A percentile compares a stretch with the other conserved stretches of the same genome.
Conservation (phyloP, 2,113 vertebrate species). For the Amphiprion percula region DNA sequence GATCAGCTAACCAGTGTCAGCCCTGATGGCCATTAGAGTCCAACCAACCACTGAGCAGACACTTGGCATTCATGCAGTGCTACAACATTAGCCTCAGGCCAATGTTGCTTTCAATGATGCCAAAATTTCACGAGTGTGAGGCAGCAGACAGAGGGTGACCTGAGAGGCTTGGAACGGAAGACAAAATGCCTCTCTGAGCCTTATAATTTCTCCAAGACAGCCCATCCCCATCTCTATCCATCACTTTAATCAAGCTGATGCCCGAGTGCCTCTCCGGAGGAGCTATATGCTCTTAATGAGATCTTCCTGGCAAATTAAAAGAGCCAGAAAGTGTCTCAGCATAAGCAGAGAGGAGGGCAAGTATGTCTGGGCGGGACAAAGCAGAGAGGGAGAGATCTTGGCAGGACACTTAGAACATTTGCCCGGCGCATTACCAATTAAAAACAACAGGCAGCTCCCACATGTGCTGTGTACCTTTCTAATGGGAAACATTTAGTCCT, state of each 20-base stretch:
- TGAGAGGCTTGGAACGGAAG: slow-evolving; percentile 15
- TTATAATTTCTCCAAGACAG: slow-evolving; percentile 31
- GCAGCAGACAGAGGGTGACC: slow-evolving; percentile 16
- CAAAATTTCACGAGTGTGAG: slow-evolving; percentile 18
- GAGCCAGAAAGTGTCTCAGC: slow-evolving; percentile 10
- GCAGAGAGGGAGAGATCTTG: slow-evolving; percentile 17
- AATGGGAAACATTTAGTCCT: slow-evolving; percentile 20
- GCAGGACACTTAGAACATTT: slow-evolving; percentile 17
- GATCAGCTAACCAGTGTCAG: slow-evolving; percentile 32
- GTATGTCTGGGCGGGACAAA: slow-evolving; percentile 8
- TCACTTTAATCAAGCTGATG: slow-evolving; percentile 63
- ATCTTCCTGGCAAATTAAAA: slow-evolving; percentile 65
- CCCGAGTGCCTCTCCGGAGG: slow-evolving; percentile 30
- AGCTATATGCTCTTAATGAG: slow-evolving; percentile 56
- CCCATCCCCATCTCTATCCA: slow-evolving; percentile 2
- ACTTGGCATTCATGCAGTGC: slow-evolving; percentile 22
- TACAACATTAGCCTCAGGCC: slow-evolving; percentile 33
- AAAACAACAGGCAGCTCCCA: slow-evolving; percentile 42
- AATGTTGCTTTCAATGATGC: slow-evolving; percentile 36
- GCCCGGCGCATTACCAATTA: slow-evolving; percentile 43
- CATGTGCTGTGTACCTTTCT: slow-evolving; percentile 34
- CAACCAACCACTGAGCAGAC: slow-evolving; percentile 27
- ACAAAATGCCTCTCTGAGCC: slow-evolving; percentile 7
- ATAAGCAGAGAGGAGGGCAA: slow-evolving; percentile 11
- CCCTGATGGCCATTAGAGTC: slow-evolving; percentile 17